Evolutionary conservation across 2,113 vertebrate genomes (phyloP).

Genomic region (Hemicordylus capensis): DNA sequence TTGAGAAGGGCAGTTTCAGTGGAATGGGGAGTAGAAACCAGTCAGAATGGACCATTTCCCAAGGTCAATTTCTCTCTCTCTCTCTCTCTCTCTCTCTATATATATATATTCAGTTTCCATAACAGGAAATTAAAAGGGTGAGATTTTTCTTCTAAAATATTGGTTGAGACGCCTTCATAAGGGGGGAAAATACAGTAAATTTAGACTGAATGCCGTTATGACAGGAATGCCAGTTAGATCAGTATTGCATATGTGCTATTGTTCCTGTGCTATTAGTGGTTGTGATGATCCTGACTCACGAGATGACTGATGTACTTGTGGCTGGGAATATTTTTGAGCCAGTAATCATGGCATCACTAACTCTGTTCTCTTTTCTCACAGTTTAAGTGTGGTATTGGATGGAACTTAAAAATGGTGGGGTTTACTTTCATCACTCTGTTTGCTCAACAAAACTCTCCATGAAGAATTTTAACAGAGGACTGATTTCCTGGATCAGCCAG

Average conservation of each 20-base stretch:
- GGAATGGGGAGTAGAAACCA: neutral
- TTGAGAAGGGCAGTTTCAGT: neutral
- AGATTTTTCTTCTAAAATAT: conserved; percentile 25
- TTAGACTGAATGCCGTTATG: conserved; percentile 33
- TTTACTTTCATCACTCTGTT: conserved; percentile 37
- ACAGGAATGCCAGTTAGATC: conserved; percentile 62
- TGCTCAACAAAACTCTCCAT: conserved; percentile 4
- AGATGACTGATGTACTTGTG: conserved; percentile 73
- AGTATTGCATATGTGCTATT: conserved; percentile 46
- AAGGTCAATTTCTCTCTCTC: neutral
- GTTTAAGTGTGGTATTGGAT: conserved; percentile 21
- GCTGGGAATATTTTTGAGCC: conserved; percentile 64
- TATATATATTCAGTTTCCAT: neutral
- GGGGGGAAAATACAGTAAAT: conserved; percentile 19
- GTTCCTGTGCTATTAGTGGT: conserved; percentile 69
- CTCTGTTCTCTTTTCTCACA: conserved; percentile 49
- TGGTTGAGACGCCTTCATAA: conserved; percentile 37
- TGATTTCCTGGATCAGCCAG: neutral
- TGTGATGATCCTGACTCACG: conserved; percentile 74
- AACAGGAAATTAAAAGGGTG: neutral
- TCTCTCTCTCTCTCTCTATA: too few relatives aligned
- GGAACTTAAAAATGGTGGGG: conserved; percentile 10
- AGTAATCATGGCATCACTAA: conserved; percentile 52
- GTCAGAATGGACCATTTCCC: neutral
- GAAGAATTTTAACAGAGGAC: neutral